phyloP scores from a whole-genome alignment of 2,797 vertebrate species.

The Gymnopithys bicolor region DNA sequence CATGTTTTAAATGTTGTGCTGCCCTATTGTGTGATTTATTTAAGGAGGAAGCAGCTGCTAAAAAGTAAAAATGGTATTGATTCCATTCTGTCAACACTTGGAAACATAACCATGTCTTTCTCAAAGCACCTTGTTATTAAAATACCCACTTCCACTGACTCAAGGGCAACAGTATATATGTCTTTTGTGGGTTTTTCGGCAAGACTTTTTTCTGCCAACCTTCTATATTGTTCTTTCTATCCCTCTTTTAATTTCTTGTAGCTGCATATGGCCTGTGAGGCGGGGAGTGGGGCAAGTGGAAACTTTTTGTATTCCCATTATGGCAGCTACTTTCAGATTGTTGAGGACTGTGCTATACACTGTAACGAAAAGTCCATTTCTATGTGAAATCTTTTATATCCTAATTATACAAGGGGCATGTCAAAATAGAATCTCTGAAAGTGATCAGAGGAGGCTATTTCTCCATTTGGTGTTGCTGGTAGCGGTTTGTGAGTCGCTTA shows the following conservation, averaged over 20 bases:
- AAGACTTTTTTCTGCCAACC: neutral
- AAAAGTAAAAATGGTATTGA: neutral
- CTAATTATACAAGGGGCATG: neutral
- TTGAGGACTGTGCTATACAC: neutral
- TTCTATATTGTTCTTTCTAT: neutral
- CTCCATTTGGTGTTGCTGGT: neutral
- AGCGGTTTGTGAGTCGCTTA: neutral
- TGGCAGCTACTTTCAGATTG: neutral
- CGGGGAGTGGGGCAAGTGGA: neutral
- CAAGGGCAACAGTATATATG: neutral
- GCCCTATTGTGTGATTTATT: fast-evolving
- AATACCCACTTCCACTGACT: neutral
- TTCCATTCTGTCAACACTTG: neutral
- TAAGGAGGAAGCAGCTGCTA: neutral
- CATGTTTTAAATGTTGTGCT: neutral
- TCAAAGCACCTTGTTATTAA: neutral
- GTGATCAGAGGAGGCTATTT: neutral
- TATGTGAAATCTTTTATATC: neutral
- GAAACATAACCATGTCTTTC: neutral
- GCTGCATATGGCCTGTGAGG: neutral
- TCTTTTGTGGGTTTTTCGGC: neutral
- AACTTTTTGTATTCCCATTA: neutral
- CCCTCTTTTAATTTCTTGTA: neutral
- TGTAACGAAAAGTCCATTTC: neutral
- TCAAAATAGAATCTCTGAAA: neutral